These are phyloP conservation scores for Saxidomus purpurata DNA, from an alignment of 1,140 invertebrate species.

Conservation along the genomic window DNA sequence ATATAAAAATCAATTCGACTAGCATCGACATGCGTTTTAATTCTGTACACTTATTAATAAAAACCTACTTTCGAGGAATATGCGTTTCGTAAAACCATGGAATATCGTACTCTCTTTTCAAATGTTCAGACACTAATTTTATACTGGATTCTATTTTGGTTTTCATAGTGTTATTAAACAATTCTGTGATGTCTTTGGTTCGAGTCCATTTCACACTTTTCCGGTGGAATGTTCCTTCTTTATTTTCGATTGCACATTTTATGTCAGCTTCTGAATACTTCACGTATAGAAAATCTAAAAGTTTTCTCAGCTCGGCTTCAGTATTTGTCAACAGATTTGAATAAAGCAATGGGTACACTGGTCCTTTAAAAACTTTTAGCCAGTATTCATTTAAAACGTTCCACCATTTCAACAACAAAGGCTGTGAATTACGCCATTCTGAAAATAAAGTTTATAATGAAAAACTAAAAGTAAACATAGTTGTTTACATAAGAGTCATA, in stretches of 20 bases:
- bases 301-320: neutral
- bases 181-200: neutral
- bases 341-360: slow-evolving; percentile 25
- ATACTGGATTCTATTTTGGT: slow-evolving; percentile 12
- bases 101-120: slow-evolving; percentile 2
- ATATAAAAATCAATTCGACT: too few species aligned
- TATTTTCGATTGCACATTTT: slow-evolving; percentile 21
- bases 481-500: too few species aligned
- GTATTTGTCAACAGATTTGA: neutral
- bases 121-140: neutral
- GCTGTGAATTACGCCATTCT: slow-evolving; percentile 2
- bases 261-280: neutral
- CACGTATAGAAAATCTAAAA: neutral
- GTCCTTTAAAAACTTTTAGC: neutral
- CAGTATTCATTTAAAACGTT: slow-evolving; percentile 7
- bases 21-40: too few species aligned
- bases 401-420: slow-evolving; percentile 26
- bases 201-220: neutral
- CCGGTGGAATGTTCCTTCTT: slow-evolving; percentile 30
- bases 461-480: too few species aligned
- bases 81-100: neutral
- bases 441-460: slow-evolving; percentile 31
- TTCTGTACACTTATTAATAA: too few species aligned
- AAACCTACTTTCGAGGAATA: too few species aligned
- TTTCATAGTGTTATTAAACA: neutral